Evolutionary conservation across 2,113 vertebrate genomes (phyloP), one percentile per base, ranked within the genome.

Genomic region (Xerus inauris): DNA sequence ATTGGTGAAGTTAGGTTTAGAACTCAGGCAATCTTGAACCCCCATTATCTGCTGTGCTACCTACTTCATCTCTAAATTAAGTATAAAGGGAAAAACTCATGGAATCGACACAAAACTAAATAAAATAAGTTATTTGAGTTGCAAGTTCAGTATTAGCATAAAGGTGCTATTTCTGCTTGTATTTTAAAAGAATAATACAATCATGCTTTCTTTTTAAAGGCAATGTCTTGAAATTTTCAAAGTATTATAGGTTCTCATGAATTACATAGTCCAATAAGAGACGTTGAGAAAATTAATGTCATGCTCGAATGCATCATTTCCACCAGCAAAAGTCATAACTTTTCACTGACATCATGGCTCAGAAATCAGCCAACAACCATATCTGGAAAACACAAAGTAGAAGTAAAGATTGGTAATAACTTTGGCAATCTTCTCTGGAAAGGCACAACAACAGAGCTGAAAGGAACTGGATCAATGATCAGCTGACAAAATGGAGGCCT

Each of bases 201-300:
- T 7, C 42, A 65, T 93, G 40, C 17, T 64, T 86, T 83, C 83
- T 64, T 6, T 73, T 24, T n/a, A 2, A 87, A 83, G 95, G 6
- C 4, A 76, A 84, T 5, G 12, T 54, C 92, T 92, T 32, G 75
- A 81, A 90, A 77, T 2, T 47, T 93, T 83, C n/a, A 40, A 65
- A 93, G 47, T 87, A 42, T 57, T 96, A 96, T 65, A 71, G 62
- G 49, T 94, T 49, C 13, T 91, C 45, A 75, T 65, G 83, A 89
- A 89, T 91, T 91, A 84, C 62, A 91, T n/a, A 87, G 73, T 89
- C 20, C 57, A 80, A 30, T 91, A 87, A 94, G 47, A 97, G 79
- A 89, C 84, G 80, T 62, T 89, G 83, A 93, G 38, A 97, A 82
- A 89, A 94, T 93, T 96, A 95, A 94, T 84, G 49, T 86, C 73